Conservation (phyloP, 2,113 vertebrate genomes). For the Panthera leo region DNA sequence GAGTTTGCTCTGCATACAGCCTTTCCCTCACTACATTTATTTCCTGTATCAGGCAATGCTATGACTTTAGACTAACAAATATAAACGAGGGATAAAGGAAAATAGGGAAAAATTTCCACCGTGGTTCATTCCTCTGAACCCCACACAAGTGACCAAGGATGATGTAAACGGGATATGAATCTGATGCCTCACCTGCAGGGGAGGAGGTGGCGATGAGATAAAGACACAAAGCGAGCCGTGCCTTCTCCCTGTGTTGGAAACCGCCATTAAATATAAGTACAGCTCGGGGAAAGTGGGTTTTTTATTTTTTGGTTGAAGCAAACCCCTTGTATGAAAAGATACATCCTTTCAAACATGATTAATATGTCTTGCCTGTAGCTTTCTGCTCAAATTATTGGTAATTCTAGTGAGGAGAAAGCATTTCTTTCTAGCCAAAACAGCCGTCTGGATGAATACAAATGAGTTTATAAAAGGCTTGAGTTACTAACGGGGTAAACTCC, state of each 20-base stretch:
- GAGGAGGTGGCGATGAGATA: neutral
- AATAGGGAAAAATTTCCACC: fast-evolving
- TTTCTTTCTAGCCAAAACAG: slow-evolving; percentile 76
- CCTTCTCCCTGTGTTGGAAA: neutral
- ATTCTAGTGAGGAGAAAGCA: slow-evolving; percentile 68
- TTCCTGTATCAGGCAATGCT: neutral
- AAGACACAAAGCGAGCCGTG: neutral
- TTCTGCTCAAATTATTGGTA: slow-evolving; percentile 80
- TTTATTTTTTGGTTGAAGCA: neutral
- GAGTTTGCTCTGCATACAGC: neutral
- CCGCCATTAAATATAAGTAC: neutral
- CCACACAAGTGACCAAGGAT: neutral
- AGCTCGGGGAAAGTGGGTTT: neutral
- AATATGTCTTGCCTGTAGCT: slow-evolving; percentile 77
- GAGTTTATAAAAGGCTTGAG: neutral
- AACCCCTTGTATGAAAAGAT: slow-evolving; percentile 76
- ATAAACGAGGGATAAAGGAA: neutral
- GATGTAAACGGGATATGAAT: fast-evolving
- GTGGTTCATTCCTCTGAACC: neutral
- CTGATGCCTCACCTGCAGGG: neutral
- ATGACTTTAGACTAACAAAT: neutral
- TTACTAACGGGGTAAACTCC: neutral
- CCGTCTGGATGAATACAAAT: slow-evolving; percentile 77
- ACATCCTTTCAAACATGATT: slow-evolving; percentile 79
- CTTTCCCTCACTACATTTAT: neutral